phyloP scores from a whole-genome alignment of 2,888 invertebrate species.

The Drosophila pseudotakahashii region DNA sequence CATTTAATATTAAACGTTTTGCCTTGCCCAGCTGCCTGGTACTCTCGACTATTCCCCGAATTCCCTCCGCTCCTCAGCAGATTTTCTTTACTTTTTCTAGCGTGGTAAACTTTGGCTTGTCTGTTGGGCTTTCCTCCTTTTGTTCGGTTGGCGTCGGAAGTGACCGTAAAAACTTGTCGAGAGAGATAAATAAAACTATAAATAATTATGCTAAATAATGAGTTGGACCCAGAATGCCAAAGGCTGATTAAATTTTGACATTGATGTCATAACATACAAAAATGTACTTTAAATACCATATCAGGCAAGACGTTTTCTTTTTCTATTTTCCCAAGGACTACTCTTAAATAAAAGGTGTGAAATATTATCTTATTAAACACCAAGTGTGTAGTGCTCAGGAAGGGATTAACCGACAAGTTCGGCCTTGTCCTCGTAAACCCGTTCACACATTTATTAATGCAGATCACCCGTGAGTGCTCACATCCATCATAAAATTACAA shows the following conservation, averaged over 20 bases:
- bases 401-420: not conserved
- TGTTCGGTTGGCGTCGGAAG: constrained; percentile 20
- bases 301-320: too few species aligned
- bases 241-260: not conserved
- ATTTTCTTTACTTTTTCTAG: not conserved
- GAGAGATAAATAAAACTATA: constrained; percentile 53
- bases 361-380: too few species aligned
- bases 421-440: constrained; percentile 28
- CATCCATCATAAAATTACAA: constrained; percentile 69
- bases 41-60: not conserved
- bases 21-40: constrained; percentile 6
- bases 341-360: too few species aligned
- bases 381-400: not conserved
- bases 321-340: too few species aligned
- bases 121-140: constrained; percentile 8
- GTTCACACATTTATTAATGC: constrained; percentile 38
- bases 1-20: constrained; percentile 61
- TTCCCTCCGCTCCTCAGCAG: not conserved
- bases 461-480: constrained; percentile 7
- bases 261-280: too few species aligned
- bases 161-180: constrained; percentile 36
- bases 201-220: constrained; percentile 63
- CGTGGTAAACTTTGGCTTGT: constrained; percentile 17
- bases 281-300: too few species aligned
- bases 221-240: constrained; percentile 2